A percentile compares a stretch with the other conserved stretches of the same genome.
These are phyloP conservation scores for Pangasius macronema DNA, from an alignment of 2,797 vertebrate species.

Conservation along the genomic window DNA sequence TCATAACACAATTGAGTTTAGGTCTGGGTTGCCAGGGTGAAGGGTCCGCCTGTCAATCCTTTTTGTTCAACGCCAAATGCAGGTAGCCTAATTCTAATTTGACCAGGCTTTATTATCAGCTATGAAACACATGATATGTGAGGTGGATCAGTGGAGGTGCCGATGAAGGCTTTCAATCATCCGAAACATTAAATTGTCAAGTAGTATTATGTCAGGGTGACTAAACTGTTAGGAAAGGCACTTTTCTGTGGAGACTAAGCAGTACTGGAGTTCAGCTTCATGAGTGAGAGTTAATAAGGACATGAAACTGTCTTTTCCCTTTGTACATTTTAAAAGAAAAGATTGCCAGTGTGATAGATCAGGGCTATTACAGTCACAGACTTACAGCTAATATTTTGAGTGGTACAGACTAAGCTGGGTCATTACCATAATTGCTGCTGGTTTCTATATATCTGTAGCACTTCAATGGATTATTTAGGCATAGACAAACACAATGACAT, in stretches of 20 bases:
- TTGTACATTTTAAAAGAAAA: background rate
- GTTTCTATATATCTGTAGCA: background rate
- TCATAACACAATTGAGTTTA: slow-evolving; percentile 40
- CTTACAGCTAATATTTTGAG: background rate
- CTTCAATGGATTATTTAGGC: background rate
- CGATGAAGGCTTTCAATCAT: slow-evolving; percentile 16
- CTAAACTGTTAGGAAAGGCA: no score
- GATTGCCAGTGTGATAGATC: background rate
- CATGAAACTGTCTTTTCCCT: background rate
- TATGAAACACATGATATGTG: slow-evolving; percentile 58
- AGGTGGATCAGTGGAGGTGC: slow-evolving; percentile 41
- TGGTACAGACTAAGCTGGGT: background rate
- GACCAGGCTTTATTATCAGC: slow-evolving; percentile 57
- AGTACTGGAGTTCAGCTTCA: background rate
- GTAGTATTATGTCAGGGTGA: background rate
- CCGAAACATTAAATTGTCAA: background rate
- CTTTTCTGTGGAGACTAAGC: background rate
- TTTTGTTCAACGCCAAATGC: background rate
- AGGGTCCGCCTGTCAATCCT: slow-evolving; percentile 66
- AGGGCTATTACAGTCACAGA: background rate
- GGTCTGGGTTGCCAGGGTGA: slow-evolving; percentile 52
- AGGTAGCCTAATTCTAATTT: slow-evolving; percentile 52
- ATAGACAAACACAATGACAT: background rate
- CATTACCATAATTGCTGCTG: slow-evolving; percentile 1
- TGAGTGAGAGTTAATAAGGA: no score